Percentiles rank a stretch among this genome's conserved stretches.
Evolutionary conservation across 35 echinoderm and acorn worm species (phyloP).

Genomic region (Acanthaster planci): DNA sequence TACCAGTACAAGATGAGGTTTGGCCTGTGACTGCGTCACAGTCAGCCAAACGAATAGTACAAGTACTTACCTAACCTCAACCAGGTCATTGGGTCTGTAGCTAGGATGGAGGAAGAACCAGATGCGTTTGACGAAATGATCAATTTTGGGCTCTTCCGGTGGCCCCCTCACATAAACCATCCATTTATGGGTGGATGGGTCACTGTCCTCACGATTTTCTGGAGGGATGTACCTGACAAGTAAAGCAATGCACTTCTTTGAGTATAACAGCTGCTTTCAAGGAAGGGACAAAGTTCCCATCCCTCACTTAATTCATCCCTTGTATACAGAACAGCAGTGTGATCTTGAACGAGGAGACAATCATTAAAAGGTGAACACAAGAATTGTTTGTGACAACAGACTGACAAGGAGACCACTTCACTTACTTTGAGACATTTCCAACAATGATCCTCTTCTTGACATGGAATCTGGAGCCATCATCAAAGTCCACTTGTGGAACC

Average conservation of each 20-base stretch:
- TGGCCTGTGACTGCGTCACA: no score
- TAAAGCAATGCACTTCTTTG: neutral
- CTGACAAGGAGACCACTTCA: neutral
- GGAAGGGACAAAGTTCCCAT: neutral
- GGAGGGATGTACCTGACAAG: conserved; percentile 79
- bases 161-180: conserved; percentile 99
- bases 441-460: conserved; percentile 96
- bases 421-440: conserved; percentile 98
- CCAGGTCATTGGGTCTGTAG: conserved; percentile 97
- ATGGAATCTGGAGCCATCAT: conserved; percentile 74
- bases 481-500: neutral
- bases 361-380: neutral
- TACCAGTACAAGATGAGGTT: no score
- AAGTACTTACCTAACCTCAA: conserved; percentile 89
- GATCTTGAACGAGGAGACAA: neutral
- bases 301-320: no score
- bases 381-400: neutral
- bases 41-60: no score
- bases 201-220: conserved; percentile 93
- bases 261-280: neutral
- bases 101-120: conserved; percentile 99
- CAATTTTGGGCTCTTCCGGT: conserved; percentile 85
- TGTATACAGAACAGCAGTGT: neutral
- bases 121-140: conserved; percentile 96
- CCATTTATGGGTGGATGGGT: conserved; percentile 99